Base-by-base conservation (phyloP, 1,140 invertebrate genomes). In the Hetaerina americana region DNA sequence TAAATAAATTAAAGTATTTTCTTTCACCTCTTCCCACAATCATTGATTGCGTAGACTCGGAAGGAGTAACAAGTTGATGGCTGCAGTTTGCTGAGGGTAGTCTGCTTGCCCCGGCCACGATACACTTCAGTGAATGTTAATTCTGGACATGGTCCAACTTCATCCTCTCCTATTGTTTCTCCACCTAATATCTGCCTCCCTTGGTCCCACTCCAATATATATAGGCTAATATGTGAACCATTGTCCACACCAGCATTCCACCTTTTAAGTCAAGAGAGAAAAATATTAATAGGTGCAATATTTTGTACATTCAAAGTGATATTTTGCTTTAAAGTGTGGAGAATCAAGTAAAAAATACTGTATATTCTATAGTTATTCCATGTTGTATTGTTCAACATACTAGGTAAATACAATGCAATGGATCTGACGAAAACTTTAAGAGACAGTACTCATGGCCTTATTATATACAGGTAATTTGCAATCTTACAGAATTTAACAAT, bases 31-130 rank as follows among this genome's bases (percentile, higher is more conserved):
- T 87, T 87, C 0, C 93, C 93, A 73, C 86, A 83, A 75, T 90
- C 88, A 79, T 95, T 95, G n/a, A 92, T 85, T 71, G 91, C 92
- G 49, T 90, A 87, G 73, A 95, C 79, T 27, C 93, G 87, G 79
- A 95, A 93, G 27, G 85, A 86, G 78, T 95, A 95, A 27, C 85
- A 81, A 6, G 92, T 93, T 27, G 91, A 87, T 5, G 91, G 86
- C 74, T 86, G 85, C 69, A 94, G 83, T 75, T 90, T 89, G 70
- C 84, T 84, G 26, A 92, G 82, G 73, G 87, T 87, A 80, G 87
- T 90, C 76, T 92, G 90, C 74, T 90, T 89, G 28, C 86, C 86
- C 70, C 82, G 78, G 40, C 88, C 89, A 73, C 85, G 86, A 76
- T 87, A 88, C 31, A 90, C 80, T 78, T 94, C 92, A 0, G 84